Percentiles rank a stretch among this genome's conserved stretches.
Conservation (phyloP, 2,888 invertebrate species). For the Pyrocoelia pectoralis region DNA sequence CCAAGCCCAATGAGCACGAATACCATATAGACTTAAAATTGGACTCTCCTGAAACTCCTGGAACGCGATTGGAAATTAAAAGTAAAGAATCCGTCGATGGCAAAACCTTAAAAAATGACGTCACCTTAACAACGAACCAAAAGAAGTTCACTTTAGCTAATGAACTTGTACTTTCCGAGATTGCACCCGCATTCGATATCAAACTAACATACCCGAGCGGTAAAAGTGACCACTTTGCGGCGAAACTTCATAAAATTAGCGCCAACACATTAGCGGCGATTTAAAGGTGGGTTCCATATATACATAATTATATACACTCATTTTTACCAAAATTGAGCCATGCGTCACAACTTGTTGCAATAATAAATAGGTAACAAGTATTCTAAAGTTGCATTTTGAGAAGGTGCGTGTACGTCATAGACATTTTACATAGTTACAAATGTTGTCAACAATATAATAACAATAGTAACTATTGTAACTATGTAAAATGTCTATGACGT, state of each 20-base stretch:
- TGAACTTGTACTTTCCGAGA: slow-evolving; percentile 63
- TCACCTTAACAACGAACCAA: slow-evolving; percentile 65
- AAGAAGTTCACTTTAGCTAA: slow-evolving; percentile 66
- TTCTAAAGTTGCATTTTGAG: too few species aligned
- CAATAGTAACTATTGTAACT: too few species aligned
- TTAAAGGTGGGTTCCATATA: slow-evolving; percentile 59
- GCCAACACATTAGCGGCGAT: slow-evolving; percentile 67
- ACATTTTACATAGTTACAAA: too few species aligned
- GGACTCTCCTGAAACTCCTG: slow-evolving; percentile 61
- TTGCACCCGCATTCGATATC: slow-evolving; percentile 65
- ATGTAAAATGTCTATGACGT: too few species aligned
- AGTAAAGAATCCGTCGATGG: slow-evolving; percentile 54
- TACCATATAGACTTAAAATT: slow-evolving; percentile 59
- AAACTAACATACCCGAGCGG: slow-evolving; percentile 64
- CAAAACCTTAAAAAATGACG: slow-evolving; percentile 53
- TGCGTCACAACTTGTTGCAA: too few species aligned
- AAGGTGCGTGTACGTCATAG: too few species aligned
- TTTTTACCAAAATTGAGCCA: too few species aligned
- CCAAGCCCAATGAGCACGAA: slow-evolving; percentile 54
- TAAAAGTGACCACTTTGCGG: slow-evolving; percentile 56
- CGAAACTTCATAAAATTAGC: slow-evolving; percentile 61
- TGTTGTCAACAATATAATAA: too few species aligned
- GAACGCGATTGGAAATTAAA: slow-evolving; percentile 61
- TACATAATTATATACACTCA: too few species aligned
- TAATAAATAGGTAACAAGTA: too few species aligned